Evolutionary conservation across 2,888 invertebrate genomes (phyloP).

Genomic region (Andrena praecox): DNA sequence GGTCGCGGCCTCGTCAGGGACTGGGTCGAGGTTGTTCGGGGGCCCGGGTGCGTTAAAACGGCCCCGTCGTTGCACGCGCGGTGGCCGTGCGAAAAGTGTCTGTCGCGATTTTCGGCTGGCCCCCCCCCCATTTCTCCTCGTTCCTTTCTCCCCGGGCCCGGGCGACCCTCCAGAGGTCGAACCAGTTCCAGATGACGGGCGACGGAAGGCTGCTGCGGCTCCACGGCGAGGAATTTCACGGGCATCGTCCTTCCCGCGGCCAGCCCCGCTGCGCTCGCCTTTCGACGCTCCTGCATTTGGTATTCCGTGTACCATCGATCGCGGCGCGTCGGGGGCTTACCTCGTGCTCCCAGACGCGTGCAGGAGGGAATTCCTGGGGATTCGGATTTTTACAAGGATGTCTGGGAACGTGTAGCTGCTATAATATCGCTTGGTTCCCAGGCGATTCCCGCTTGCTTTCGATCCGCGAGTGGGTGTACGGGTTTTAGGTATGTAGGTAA

Average conservation of each 20-base stretch:
- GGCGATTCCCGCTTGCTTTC: too few species aligned
- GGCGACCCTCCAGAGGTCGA: slow-evolving; percentile 70
- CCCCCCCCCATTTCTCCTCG: slow-evolving; percentile 27
- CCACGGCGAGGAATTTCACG: slow-evolving; percentile 41
- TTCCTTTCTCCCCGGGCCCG: slow-evolving; percentile 21
- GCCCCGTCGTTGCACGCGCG: slow-evolving; percentile 27
- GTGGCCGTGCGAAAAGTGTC: slow-evolving; percentile 43
- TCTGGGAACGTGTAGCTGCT: too few species aligned
- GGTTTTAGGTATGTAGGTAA: too few species aligned
- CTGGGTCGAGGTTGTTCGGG: slow-evolving; percentile 76
- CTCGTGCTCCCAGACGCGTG: not conserved
- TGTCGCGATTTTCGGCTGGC: slow-evolving; percentile 48
- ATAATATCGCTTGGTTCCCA: too few species aligned
- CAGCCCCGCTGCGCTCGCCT: not conserved
- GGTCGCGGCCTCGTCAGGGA: slow-evolving; percentile 78
- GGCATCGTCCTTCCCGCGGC: slow-evolving; percentile 20
- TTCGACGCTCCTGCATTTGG: slow-evolving; percentile 22
- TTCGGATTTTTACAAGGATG: not conserved
- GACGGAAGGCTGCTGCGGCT: slow-evolving; percentile 20
- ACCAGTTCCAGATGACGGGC: slow-evolving; percentile 66
- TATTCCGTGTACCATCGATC: slow-evolving; percentile 1
- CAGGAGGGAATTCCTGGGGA: not conserved
- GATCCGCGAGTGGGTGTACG: too few species aligned
- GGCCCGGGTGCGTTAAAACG: slow-evolving; percentile 42
- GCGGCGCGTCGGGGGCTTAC: slow-evolving; percentile 1